Evolutionary conservation across 2,888 invertebrate genomes (phyloP), one percentile per base, ranked within the genome.

Genomic region (Lypha dubia): DNA sequence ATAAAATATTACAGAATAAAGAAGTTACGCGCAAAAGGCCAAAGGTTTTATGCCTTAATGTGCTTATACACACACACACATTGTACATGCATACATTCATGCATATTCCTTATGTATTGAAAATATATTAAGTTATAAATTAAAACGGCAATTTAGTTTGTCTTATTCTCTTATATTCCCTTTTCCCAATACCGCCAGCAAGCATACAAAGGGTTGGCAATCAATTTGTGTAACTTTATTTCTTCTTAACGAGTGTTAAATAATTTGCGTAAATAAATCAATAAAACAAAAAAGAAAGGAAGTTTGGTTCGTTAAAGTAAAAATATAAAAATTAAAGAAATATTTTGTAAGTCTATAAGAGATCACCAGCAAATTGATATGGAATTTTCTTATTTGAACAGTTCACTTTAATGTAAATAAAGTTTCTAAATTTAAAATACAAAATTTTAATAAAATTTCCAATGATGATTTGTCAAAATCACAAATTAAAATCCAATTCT

Each of bases 51-150:
- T n/a, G 71, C 62, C 60, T 68, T 41, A n/a, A 15, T 51, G 15
- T 38, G 11, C 5, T 4, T 5, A 28, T 28, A 28, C 28, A 8
- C n/a, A n/a, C n/a, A n/a, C n/a, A n/a, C n/a, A n/a, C n/a, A n/a
- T n/a, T n/a, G n/a, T n/a, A n/a, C n/a, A n/a, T n/a, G n/a, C n/a
- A n/a, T n/a, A n/a, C n/a, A n/a, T n/a, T n/a, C n/a, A n/a, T n/a
- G 13, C 8, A 44, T 51, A 51, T 73, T 63, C 20, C 28, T 53
- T 15, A 41, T 20, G 8, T 53, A 28, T 44, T 28, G 63, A 13
- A 24, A 70, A 74, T 22, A 41, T 74, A 80, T 80, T 74, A 62
- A 80, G 67, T 80, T 80, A 68, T 80, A 68, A 53, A 80, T 80
- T 68, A 73, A 73, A 73, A 24, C 35, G 46, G 17, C 9, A 58